Base-by-base conservation (phyloP, 2,888 invertebrate genomes). In the Chrysomela aeneicollis region DNA sequence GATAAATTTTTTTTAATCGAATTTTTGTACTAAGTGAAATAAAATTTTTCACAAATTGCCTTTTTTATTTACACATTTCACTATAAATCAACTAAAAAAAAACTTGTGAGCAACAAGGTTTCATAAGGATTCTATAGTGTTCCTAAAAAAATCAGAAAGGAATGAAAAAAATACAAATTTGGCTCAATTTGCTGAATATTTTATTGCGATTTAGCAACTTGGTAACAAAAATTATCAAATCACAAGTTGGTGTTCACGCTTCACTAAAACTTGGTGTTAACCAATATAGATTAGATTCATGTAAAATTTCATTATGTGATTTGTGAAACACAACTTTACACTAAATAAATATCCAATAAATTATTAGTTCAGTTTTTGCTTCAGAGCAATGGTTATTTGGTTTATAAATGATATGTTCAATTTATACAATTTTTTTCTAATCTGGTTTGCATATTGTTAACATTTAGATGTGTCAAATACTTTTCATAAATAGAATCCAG, bases 321-420 rank as follows among this genome's bases (percentile, higher is more conserved):
- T 46, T 26, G 30, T 57, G 57, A 57, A 3, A 57, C 18, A 46
- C 3, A 57, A 46, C 30, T n/a, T 55, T 22, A 46, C 57, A 46
- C 9, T 57, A 26, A 57, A 57, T 57, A 57, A 57, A 57, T 54
- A 54, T 54, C 12, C 4, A 35, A 54, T 54, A 54, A 54, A 32
- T 54, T 54, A 57, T 46, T 15, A 22, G n/a, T 42, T n/a, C 12
- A 54, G 18, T 18, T 42, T 57, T 46, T 57, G 46, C 42, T 57
- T 57, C 5, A 57, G 21, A 55, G 19, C 15, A 21, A 55, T 55
- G 37, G 42, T 57, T 46, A 57, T 46, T 55, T 55, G 54, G 54
- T 55, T 42, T 55, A 9, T 55, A 55, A 35, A 35, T 35, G 54
- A 55, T 55, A 55, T 53, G 32, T 19, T 10, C 32, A 32, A 26